Evolutionary conservation across 2,888 invertebrate genomes (phyloP).

Genomic region (Pyralis farinalis): DNA sequence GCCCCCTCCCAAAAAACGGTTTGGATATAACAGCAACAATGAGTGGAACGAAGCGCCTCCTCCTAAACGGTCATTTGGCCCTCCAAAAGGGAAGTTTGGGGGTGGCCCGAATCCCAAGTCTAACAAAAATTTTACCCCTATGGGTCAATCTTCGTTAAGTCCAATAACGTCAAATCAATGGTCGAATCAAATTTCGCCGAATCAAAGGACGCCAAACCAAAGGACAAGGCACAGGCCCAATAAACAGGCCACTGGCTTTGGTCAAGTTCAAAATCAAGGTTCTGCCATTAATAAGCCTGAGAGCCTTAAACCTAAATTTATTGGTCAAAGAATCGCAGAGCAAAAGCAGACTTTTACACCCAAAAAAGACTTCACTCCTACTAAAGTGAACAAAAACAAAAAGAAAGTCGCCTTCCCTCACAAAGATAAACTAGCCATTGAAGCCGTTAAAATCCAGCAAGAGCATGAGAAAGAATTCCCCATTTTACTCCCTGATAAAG

Average conservation of each 20-base stretch:
- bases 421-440: background rate
- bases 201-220: background rate
- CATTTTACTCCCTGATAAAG: constrained; percentile 32
- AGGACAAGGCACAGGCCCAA: constrained; percentile 2
- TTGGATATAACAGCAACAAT: constrained; percentile 9
- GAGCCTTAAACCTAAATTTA: constrained; percentile 26
- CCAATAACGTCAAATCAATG: background rate
- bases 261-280: background rate
- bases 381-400: constrained; percentile 37
- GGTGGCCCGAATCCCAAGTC: constrained; percentile 17
- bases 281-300: background rate
- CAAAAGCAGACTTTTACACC: constrained; percentile 12
- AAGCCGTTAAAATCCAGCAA: constrained; percentile 8
- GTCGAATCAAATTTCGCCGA: background rate
- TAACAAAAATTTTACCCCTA: background rate
- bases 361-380: constrained; percentile 30
- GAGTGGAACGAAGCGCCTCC: constrained; percentile 29
- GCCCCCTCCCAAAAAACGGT: constrained; percentile 1
- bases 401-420: background rate
- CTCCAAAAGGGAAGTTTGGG: constrained; percentile 19
- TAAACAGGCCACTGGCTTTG: background rate
- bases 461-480: background rate
- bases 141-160: background rate
- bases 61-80: constrained; percentile 33
- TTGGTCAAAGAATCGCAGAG: constrained; percentile 22